A percentile compares a stretch with the other conserved stretches of the same genome.
phyloP scores from a whole-genome alignment of 2,888 invertebrate genomes.

The Erebia epiphron region DNA sequence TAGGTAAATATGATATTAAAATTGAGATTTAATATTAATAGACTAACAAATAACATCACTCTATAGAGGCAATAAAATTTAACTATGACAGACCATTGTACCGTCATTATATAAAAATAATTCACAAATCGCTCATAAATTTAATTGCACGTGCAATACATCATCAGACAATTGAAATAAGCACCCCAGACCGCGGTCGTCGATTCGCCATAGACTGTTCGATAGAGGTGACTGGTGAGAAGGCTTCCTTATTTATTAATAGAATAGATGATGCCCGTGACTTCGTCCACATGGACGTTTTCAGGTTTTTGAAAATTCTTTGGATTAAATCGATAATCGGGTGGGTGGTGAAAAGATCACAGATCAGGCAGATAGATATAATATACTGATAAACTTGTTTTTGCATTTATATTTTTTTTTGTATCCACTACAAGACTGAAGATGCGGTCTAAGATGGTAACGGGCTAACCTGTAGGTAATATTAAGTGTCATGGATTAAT shows the following conservation, averaged over 20 bases:
- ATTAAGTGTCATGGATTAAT: too few relatives aligned
- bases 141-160: constrained; percentile 52
- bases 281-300: too few relatives aligned
- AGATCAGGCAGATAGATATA: too few relatives aligned
- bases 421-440: too few relatives aligned
- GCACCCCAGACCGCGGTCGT: constrained; percentile 70
- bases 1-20: background rate
- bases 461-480: too few relatives aligned
- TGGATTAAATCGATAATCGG: background rate
- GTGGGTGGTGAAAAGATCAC: too few relatives aligned
- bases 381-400: too few relatives aligned
- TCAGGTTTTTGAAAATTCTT: background rate
- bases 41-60: constrained; percentile 18
- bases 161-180: constrained; percentile 71
- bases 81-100: constrained; percentile 26
- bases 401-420: too few relatives aligned
- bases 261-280: background rate
- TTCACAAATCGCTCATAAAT: constrained; percentile 40
- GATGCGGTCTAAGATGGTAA: too few relatives aligned
- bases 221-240: constrained; percentile 47
- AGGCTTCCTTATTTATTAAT: constrained; percentile 3
- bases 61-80: constrained; percentile 20
- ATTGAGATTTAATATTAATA: constrained; percentile 23
- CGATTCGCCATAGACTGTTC: constrained; percentile 80
- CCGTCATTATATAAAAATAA: constrained; percentile 37